A percentile compares a stretch with the other conserved stretches of the same genome.
phyloP scores from a whole-genome alignment of 2,113 vertebrate species.

The Thalassoma bifasciatum region DNA sequence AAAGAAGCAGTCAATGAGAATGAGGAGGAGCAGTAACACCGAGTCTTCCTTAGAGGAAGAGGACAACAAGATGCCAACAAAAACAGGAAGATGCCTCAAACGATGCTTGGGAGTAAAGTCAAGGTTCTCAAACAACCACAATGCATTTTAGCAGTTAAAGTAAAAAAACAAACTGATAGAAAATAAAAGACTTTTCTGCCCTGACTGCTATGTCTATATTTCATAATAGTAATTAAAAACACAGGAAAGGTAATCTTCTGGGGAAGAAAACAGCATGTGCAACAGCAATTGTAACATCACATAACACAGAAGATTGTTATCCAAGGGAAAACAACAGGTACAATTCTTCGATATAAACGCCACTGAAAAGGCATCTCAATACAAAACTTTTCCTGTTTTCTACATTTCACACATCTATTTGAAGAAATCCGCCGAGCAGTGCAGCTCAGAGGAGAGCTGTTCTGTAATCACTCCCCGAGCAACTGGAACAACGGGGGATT shows the following conservation, averaged over 20 bases:
- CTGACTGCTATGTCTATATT: background rate
- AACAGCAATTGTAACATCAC: conserved; percentile 1
- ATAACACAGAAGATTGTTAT: background rate
- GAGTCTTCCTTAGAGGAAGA: background rate
- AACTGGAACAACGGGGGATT: conserved; percentile 79
- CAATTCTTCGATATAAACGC: background rate
- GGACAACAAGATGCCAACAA: background rate
- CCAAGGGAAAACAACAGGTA: conserved; percentile 2
- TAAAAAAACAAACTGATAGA: too few relatives aligned
- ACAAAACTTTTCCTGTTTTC: conserved; percentile 43
- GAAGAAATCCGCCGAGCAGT: conserved; percentile 30
- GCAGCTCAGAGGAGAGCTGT: conserved; percentile 34
- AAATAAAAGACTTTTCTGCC: too few relatives aligned
- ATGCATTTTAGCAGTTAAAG: too few relatives aligned
- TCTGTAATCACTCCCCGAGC: conserved; percentile 61
- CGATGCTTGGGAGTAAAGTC: too few relatives aligned
- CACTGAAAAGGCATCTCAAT: conserved; percentile 29
- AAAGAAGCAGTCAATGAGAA: conserved; percentile 18
- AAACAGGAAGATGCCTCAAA: background rate
- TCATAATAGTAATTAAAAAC: background rate
- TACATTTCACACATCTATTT: conserved; percentile 49
- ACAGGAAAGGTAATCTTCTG: background rate
- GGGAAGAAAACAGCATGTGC: background rate
- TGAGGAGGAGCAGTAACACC: background rate
- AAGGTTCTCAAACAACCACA: too few relatives aligned